These are phyloP conservation scores for Mohoua ochrocephala DNA, from an alignment of 2,113 vertebrate species.

Conservation along the genomic window DNA sequence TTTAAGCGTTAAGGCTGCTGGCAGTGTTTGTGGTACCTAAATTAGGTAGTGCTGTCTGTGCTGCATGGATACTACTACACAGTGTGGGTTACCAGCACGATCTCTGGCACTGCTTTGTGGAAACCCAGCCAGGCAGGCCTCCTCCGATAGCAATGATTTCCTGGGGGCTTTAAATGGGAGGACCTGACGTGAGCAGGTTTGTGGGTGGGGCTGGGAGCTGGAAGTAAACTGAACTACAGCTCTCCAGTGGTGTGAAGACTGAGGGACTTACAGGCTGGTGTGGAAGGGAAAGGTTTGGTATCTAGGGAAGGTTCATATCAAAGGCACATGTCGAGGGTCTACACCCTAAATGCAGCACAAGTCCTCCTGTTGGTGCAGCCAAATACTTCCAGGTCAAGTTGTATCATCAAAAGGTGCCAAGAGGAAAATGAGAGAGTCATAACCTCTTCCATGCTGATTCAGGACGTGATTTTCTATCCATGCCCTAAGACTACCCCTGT, in stretches of 20 bases:
- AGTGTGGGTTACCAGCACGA: not conserved
- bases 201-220: not conserved
- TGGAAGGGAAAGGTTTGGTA: not conserved
- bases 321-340: not conserved
- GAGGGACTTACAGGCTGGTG: not conserved
- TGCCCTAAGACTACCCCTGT: accelerated
- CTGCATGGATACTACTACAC: not conserved
- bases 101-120: not conserved
- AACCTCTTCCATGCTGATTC: not conserved
- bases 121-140: not conserved
- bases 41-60: not conserved
- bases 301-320: not conserved
- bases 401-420: not conserved
- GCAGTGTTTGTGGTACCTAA: not conserved
- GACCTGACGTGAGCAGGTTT: not conserved
- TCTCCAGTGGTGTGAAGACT: not conserved
- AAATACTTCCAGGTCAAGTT: not conserved
- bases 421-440: not conserved
- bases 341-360: not conserved
- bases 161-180: not conserved
- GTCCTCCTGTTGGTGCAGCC: not conserved
- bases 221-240: not conserved
- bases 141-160: accelerated
- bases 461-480: not conserved
- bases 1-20: not conserved